Base-by-base conservation (phyloP, 2,797 vertebrate species). In the Pogoniulus pusillus region DNA sequence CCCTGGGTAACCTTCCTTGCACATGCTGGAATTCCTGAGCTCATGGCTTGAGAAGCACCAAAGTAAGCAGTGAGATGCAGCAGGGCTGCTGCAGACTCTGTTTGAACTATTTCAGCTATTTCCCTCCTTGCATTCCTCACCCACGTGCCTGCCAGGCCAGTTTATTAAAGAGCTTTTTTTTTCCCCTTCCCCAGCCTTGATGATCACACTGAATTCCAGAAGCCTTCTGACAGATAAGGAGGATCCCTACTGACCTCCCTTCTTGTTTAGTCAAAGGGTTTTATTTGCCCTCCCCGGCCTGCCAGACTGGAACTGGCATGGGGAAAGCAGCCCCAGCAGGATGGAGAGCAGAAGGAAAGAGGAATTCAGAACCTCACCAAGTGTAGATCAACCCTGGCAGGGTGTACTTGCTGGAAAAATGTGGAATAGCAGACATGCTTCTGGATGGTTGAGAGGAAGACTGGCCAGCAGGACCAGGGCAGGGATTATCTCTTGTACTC, bases 21-120 rank as follows among this genome's bases (percentile, higher is more conserved):
- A 12, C 16, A 1, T 0, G 2, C 7, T 24, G 86, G 29, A 54
- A 84, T 74, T 34, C 0, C 1, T 20, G 74, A 82, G 47, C 49
- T 35, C 17, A 34, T 14, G 39, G 2, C 0, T 58, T 78, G 6
- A 3, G 58, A 62, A 32, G 26, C 24, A 51, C 58, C 35, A 32
- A 30, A 70, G 15, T 18, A 22, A 89, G 72, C 39, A 81, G 9
- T 49, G 30, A 89, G 63, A 78, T 70, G 82, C 4, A 7, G 86
- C 69, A n/a, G 75, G 2, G 23, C 81, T 47, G 65, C 10, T 58
- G 65, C 9, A 54, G 68, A 53, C 66, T 90, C 27, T 41, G 9
- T 91, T 45, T 70, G 80, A 96, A 91, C 49, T 88, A 96, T 96
- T 93, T 86, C 92, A 96, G 87, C 80, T 94, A 95, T 96, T 95